phyloP scores from a whole-genome alignment of 2,113 vertebrate genomes.

The Piaya cayana region DNA sequence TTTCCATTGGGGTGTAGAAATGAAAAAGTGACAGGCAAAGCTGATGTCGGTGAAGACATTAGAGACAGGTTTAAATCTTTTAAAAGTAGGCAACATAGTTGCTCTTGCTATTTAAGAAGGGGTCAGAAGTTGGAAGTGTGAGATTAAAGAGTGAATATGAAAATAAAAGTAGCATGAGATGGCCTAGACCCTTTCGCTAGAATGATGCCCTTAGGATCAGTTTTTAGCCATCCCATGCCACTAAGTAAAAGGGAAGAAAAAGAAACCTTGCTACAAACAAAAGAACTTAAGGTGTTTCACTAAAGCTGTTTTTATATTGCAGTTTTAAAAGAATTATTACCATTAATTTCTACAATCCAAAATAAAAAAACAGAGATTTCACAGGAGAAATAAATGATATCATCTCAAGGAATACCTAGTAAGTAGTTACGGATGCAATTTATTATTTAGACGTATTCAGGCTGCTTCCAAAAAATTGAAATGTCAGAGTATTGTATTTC shows the following conservation, averaged over 20 bases:
- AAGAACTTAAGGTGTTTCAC: constrained; percentile 76
- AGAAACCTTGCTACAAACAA: constrained; percentile 53
- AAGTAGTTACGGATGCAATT: constrained; percentile 68
- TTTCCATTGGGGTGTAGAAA: constrained; percentile 76
- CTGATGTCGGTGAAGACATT: constrained; percentile 69
- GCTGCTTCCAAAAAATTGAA: constrained; percentile 70
- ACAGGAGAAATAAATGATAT: constrained; percentile 60
- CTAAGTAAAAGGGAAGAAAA: constrained; percentile 37
- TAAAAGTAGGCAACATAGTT: constrained; percentile 65
- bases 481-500: constrained; percentile 60
- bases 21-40: constrained; percentile 70
- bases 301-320: constrained; percentile 73
- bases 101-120: constrained; percentile 68
- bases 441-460: constrained; percentile 62
- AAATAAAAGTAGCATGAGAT: constrained; percentile 55
- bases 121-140: constrained; percentile 64
- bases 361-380: constrained; percentile 54
- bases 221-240: constrained; percentile 56
- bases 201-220: constrained; percentile 22
- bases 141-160: constrained; percentile 32
- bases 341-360: constrained; percentile 58
- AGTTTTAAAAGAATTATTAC: constrained; percentile 55
- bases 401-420: constrained; percentile 61
- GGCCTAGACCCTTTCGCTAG: constrained; percentile 54
- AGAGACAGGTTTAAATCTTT: constrained; percentile 62